phyloP scores from a whole-genome alignment of 2,113 vertebrate genomes.

The Zapornia atra region DNA sequence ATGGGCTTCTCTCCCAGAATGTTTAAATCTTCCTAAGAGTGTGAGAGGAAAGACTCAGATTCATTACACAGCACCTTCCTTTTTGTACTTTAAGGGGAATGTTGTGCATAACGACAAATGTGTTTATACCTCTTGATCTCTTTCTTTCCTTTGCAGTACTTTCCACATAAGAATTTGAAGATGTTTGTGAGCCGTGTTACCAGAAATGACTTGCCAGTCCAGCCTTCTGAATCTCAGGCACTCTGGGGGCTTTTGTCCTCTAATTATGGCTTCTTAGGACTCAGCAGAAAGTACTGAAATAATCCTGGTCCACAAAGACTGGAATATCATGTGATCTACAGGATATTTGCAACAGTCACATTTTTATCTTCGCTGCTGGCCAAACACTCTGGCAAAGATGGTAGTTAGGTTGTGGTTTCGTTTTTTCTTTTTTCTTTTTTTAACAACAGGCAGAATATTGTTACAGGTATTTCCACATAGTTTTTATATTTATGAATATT shows the following conservation, averaged over 20 bases:
- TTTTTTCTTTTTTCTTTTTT: not conserved
- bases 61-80: not conserved
- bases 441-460: not conserved
- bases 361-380: constrained; percentile 30
- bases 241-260: not conserved
- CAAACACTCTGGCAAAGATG: not conserved
- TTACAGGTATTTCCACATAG: constrained; percentile 37
- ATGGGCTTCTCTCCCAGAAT: not conserved
- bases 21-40: not conserved
- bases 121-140: not conserved
- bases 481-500: constrained; percentile 65
- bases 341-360: not conserved
- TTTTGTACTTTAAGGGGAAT: not conserved
- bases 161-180: constrained; percentile 97
- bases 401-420: not conserved
- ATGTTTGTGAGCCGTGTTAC: not conserved
- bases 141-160: constrained; percentile 81
- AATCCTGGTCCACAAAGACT: not conserved
- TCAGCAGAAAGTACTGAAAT: not conserved
- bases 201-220: constrained; percentile 2
- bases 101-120: not conserved
- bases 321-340: not conserved
- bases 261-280: constrained; percentile 5
- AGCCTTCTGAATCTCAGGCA: constrained; percentile 62
- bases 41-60: not conserved